A percentile compares a stretch with the other conserved stretches of the same genome.
These are phyloP conservation scores for Drosophila paulistorum DNA, from an alignment of 1,140 invertebrate genomes.

Conservation along the genomic window DNA sequence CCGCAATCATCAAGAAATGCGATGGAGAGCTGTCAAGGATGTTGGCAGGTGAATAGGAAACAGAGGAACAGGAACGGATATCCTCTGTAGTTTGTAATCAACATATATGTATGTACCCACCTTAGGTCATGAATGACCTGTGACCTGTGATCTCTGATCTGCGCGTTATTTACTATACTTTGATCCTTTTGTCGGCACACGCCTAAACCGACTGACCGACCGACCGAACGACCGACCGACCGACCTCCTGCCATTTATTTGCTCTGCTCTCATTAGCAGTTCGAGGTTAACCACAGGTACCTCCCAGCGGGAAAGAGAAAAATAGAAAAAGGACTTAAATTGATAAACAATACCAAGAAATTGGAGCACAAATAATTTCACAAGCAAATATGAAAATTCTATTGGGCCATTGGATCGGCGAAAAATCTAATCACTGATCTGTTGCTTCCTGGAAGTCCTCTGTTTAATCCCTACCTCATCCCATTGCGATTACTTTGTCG, in stretches of 20 bases:
- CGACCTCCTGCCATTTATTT: slow-evolving; percentile 38
- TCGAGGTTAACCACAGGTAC: slow-evolving; percentile 19
- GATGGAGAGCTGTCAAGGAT: background rate
- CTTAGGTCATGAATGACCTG: background rate
- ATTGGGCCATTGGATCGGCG: slow-evolving; percentile 20
- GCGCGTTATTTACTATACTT: background rate
- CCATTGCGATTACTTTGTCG: slow-evolving; percentile 21
- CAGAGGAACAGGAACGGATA: background rate
- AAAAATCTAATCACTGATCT: background rate
- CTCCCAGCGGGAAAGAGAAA: no score
- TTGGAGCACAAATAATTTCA: slow-evolving; percentile 38
- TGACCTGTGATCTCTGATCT: background rate
- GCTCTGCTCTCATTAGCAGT: slow-evolving; percentile 29
- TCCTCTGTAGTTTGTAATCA: background rate
- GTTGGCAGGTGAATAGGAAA: background rate
- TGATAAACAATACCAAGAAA: no score
- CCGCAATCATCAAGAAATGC: background rate
- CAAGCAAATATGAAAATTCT: slow-evolving; percentile 57
- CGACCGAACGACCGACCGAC: no score
- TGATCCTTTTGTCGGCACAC: slow-evolving; percentile 41
- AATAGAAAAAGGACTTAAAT: no score
- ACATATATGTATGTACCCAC: no score
- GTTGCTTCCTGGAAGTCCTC: slow-evolving; percentile 52
- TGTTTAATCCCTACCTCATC: background rate
- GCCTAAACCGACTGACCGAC: slow-evolving; percentile 11